Evolutionary conservation across 2,113 vertebrate genomes (phyloP), one percentile per base, ranked within the genome.

Genomic region (Vidua chalybeata): DNA sequence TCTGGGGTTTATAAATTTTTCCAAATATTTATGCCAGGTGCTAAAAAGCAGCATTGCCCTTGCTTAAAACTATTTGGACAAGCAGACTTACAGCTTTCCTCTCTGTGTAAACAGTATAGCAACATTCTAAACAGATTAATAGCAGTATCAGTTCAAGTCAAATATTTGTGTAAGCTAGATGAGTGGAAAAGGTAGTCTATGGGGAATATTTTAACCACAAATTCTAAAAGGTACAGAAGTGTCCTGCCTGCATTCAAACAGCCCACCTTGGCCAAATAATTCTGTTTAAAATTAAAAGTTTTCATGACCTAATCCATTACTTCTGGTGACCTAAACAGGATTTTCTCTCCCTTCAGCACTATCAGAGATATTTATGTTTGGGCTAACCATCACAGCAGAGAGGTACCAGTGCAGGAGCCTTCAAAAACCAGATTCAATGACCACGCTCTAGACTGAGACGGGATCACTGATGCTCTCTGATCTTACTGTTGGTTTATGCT

Each of bases 21-120:
- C 97, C 97, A 99, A 99, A 99, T 99, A 99, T 99, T 99, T 99
- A 99, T 97, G 97, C 94, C 98, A 99, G 98, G 98, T 99, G 98
- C 97, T 98, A 98, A 96, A 97, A 96, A 98, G 97, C 98, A 97
- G 96, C 86, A 95, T 97, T 84, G 97, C 96, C 97, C 97, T 97
- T 98, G 97, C 96, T 98, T 97, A 97, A 94, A 97, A 96, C 96
- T 97, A 97, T 98, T 98, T 97, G 84, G 95, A 97, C 94, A 97
- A 98, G 97, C 93, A 94, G 95, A 90, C 97, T 98, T 98, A 98
- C 84, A 91, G 98, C 97, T 98, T 99, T 98, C 98, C 98, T 98
- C 94, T 94, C 97, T 97, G 97, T 98, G 97, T 98, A 99, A 98
- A 99, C 98, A 98, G 97, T 96, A 76, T 72, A 97, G 97, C 97